Base-by-base conservation (phyloP, 1,140 invertebrate genomes). In the Lepidurus apus region DNA sequence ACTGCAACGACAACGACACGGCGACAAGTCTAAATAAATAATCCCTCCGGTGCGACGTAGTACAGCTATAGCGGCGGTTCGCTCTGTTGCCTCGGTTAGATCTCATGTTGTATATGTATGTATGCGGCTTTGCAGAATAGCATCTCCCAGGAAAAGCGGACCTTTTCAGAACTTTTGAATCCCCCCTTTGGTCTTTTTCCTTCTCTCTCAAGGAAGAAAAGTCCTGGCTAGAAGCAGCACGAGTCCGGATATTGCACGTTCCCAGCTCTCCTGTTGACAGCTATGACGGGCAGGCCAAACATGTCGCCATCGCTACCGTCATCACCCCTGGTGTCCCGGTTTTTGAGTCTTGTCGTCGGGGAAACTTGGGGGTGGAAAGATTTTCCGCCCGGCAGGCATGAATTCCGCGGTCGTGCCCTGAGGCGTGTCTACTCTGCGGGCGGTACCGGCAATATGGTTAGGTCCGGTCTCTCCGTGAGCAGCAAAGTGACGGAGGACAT, bases 231-330 rank as follows among this genome's bases (percentile, higher is more conserved):
- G 53, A 5, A 65, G 5, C 53, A 65, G 53, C 53, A 65, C 53
- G 53, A 65, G 53, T 65, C 53, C 53, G 53, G 53, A 65, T 65
- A 65, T 65, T 65, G 53, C 53, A 65, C 53, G 53, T 65, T 65
- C 53, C 34, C 53, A 65, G 53, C 53, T 65, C 53, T 65, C 53
- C 53, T 65, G 53, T 65, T 65, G 53, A 65, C 53, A 65, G 53
- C 53, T 65, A 65, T 21, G 53, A 65, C 53, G 53, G 53, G 53
- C 53, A 65, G 53, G 53, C 53, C 53, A 65, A 65, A 65, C 53
- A 65, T 65, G 53, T 65, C 53, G 53, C 53, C 53, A 65, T 65
- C n/a, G 53, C 53, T 65, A 65, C 53, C 53, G 53, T 65, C 53
- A 65, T 65, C 53, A 65, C 53, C 53, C 53, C 53, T 65, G 53